A percentile compares a stretch with the other conserved stretches of the same genome.
Conservation (phyloP, 2,888 invertebrate species). For the Cerastis rubricosa region DNA sequence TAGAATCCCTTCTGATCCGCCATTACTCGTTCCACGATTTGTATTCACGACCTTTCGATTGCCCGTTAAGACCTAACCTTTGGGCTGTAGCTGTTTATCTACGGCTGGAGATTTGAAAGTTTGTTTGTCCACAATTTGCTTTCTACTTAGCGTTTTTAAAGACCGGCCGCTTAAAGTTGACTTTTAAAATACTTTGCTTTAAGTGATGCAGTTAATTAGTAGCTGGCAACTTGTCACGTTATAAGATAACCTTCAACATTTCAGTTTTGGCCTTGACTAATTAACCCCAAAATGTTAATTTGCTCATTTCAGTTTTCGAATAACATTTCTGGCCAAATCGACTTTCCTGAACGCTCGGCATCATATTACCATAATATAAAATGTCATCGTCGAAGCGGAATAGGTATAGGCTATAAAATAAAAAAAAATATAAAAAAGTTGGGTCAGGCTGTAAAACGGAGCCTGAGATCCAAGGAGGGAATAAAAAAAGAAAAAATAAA, state of each 20-base stretch:
- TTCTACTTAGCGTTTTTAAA: conserved; percentile 35
- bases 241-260: conserved; percentile 11
- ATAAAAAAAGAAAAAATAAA: conserved; percentile 82
- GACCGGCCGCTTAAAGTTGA: background rate
- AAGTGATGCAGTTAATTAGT: conserved; percentile 3
- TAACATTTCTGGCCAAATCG: conserved; percentile 21
- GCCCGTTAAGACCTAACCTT: conserved; percentile 51
- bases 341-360: conserved; percentile 27
- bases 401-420: conserved; percentile 68
- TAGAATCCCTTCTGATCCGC: conserved; percentile 27
- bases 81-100: conserved; percentile 37
- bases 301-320: conserved; percentile 4
- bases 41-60: conserved; percentile 54
- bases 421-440: conserved; percentile 68
- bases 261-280: background rate
- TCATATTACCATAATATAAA: conserved; percentile 68
- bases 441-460: conserved; percentile 76
- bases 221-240: conserved; percentile 7
- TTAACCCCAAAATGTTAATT: background rate
- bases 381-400: conserved; percentile 65
- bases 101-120: conserved; percentile 43
- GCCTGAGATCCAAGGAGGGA: conserved; percentile 74
- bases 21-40: conserved; percentile 43
- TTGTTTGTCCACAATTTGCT: conserved; percentile 26
- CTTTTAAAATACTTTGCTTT: conserved; percentile 1